A percentile compares a stretch with the other conserved stretches of the same genome.
phyloP scores from a whole-genome alignment of 2,797 vertebrate species.

The Miichthys miiuy region DNA sequence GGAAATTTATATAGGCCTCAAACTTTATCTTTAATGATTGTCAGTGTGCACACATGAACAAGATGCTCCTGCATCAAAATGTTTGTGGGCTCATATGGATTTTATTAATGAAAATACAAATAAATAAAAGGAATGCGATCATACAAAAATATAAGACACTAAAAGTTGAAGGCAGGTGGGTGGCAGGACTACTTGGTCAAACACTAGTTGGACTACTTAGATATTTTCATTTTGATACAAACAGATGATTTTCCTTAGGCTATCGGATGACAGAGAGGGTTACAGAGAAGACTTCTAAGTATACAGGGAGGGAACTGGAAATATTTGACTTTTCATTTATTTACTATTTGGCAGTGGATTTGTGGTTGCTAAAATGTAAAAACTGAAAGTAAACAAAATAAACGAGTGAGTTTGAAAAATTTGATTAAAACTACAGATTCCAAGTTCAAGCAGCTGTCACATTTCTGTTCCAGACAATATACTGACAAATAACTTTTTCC shows the following conservation, averaged over 20 bases:
- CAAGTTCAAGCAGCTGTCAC: background rate
- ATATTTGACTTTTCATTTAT: background rate
- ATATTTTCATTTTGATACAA: background rate
- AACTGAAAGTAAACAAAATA: background rate
- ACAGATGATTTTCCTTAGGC: background rate
- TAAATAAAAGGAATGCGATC: background rate
- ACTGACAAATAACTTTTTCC: background rate
- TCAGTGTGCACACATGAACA: background rate
- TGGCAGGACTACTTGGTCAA: background rate
- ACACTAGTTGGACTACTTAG: background rate
- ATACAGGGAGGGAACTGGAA: background rate
- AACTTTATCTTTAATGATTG: background rate
- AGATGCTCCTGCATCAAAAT: background rate
- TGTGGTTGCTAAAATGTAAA: constrained; percentile 5
- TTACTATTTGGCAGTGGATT: background rate
- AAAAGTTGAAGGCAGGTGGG: background rate
- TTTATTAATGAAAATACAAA: background rate
- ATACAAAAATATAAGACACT: background rate
- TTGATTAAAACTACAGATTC: background rate
- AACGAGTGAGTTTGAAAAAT: background rate
- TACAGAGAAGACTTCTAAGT: background rate
- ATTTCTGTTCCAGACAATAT: background rate
- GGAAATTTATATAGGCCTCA: background rate
- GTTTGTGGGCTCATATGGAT: background rate
- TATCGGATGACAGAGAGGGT: background rate